phyloP scores from a whole-genome alignment of 2,888 invertebrate species.

The Drosophila austrosaltans region DNA sequence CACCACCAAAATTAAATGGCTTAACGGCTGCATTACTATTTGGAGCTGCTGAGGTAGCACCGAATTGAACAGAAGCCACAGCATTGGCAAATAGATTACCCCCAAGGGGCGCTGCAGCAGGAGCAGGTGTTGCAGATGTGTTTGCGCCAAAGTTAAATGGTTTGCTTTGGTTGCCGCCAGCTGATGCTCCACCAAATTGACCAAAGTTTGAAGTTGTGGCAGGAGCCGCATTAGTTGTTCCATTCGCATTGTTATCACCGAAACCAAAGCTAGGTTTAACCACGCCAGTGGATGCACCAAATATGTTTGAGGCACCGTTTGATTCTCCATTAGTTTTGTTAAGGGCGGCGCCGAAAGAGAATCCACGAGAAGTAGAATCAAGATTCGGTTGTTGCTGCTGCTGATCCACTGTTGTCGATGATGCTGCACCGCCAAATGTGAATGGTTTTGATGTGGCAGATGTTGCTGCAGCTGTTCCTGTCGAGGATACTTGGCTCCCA shows the following conservation, averaged over 20 bases:
- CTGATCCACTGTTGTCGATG: conserved; percentile 1
- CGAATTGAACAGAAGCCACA: conserved; percentile 55
- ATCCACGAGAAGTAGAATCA: not conserved
- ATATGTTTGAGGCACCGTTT: conserved; percentile 9
- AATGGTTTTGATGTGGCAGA: not conserved
- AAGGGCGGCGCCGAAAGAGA: not conserved
- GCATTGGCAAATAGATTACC: conserved; percentile 65
- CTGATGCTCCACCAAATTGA: conserved; percentile 7
- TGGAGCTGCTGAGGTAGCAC: conserved; percentile 22
- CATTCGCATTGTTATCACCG: conserved; percentile 15
- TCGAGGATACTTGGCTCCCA: not conserved
- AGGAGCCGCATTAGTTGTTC: conserved; percentile 14
- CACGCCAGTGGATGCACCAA: not conserved
- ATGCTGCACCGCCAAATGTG: conserved; percentile 19
- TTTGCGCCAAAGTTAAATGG: conserved; percentile 50
- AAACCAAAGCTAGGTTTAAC: conserved; percentile 6
- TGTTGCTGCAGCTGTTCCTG: not conserved
- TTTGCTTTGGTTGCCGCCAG: conserved; percentile 28
- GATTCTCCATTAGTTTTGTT: not conserved
- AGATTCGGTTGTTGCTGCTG: conserved; percentile 12
- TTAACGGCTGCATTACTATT: conserved; percentile 34
- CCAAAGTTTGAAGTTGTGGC: conserved; percentile 8
- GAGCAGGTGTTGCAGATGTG: conserved; percentile 8
- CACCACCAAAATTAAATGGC: conserved; percentile 62
- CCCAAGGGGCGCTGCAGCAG: conserved; percentile 30